Conservation (phyloP, 2,113 vertebrate genomes). For the Siphamia tubifer region DNA sequence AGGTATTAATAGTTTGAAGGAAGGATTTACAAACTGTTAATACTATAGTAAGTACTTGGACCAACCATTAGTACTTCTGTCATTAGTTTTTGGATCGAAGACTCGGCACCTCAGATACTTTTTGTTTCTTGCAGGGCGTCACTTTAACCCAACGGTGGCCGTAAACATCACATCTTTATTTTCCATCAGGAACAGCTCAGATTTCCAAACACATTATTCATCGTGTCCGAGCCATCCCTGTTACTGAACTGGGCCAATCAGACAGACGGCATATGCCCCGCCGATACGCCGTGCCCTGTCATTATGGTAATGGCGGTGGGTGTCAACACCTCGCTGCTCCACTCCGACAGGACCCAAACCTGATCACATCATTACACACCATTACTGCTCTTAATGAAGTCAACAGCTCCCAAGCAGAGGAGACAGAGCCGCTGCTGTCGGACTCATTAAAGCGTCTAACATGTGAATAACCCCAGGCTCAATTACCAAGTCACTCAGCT, state of each 20-base stretch:
- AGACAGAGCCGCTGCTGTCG: conserved; percentile 6
- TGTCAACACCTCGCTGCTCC: conserved; percentile 54
- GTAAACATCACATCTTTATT: too few relatives aligned
- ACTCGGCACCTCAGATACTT: too few relatives aligned
- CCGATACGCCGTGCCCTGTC: conserved; percentile 7
- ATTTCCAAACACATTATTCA: background rate
- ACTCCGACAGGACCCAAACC: conserved; percentile 28
- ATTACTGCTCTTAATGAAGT: conserved; percentile 64
- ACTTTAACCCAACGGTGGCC: too few relatives aligned
- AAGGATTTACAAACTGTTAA: too few relatives aligned
- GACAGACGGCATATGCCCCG: conserved; percentile 38
- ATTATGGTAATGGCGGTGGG: conserved; percentile 40
- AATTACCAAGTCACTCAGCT: conserved; percentile 36
- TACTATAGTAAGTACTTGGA: too few relatives aligned
- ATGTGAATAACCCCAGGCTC: conserved; percentile 42
- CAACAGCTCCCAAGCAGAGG: conserved; percentile 39
- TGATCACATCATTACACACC: conserved; percentile 60
- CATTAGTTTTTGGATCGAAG: too few relatives aligned
- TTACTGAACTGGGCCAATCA: background rate
- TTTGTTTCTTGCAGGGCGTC: too few relatives aligned
- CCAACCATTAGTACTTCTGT: too few relatives aligned
- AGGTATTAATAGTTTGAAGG: too few relatives aligned
- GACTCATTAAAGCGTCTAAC: conserved; percentile 50
- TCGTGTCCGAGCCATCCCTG: conserved; percentile 12
- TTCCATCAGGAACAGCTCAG: background rate